Percentiles rank a stretch among this genome's conserved stretches.
These are phyloP conservation scores for Diacarnus erythraeanus DNA, from an alignment of 37 sponge, comb jelly and placozoan genomes.

Conservation along the genomic window DNA sequence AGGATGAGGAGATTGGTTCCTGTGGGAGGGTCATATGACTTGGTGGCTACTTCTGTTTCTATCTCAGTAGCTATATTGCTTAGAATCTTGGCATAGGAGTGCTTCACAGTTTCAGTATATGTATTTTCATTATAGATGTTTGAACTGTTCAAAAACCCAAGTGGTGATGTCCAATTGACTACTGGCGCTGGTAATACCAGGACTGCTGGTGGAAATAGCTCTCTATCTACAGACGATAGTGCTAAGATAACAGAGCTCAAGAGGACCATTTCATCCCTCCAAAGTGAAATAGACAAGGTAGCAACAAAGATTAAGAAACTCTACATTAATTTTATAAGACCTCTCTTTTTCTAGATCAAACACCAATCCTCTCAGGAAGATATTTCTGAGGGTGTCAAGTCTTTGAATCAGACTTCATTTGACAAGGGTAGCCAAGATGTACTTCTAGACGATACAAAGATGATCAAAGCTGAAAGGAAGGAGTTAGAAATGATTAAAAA, in stretches of 20 bases:
- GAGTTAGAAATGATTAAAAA: no score
- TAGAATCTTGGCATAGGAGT: background rate
- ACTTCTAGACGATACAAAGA: no score
- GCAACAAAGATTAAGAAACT: no score
- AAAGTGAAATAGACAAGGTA: constrained; percentile 6
- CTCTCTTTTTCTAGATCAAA: no score
- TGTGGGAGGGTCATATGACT: background rate
- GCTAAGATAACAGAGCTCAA: constrained; percentile 21
- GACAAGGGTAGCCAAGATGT: no score
- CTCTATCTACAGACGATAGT: background rate
- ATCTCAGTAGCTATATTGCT: background rate
- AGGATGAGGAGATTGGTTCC: background rate
- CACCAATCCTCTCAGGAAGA: no score
- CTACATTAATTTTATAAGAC: no score
- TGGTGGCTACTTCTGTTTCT: background rate
- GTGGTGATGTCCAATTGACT: constrained; percentile 6
- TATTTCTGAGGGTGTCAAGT: no score
- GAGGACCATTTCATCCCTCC: constrained; percentile 8
- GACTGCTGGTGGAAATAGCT: background rate
- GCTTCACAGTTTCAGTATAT: no score
- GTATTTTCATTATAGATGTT: constrained; percentile 12
- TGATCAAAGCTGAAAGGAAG: no score
- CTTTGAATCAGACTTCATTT: no score
- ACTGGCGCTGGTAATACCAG: background rate
- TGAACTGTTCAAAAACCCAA: constrained; percentile 17